Evolutionary conservation across 2,113 vertebrate species (phyloP).

Genomic region (Scortum barcoo): DNA sequence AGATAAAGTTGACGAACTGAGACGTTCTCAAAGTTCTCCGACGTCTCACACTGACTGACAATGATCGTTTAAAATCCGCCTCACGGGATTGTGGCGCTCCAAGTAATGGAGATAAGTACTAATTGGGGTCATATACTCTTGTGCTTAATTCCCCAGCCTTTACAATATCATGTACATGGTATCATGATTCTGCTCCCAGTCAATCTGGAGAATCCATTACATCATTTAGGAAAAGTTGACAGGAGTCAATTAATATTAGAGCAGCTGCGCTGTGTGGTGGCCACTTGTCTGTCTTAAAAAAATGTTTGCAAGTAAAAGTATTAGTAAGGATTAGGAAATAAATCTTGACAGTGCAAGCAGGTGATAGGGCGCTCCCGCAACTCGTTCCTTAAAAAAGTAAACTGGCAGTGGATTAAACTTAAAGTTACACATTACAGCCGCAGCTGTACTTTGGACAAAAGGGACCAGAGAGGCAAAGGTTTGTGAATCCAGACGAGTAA

Average conservation of each 20-base stretch:
- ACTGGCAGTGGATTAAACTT: slow-evolving; percentile 45
- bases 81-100: slow-evolving; percentile 56
- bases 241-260: slow-evolving; percentile 70
- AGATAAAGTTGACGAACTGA: slow-evolving; percentile 62
- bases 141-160: slow-evolving; percentile 69
- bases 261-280: slow-evolving; percentile 19
- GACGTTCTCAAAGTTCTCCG: slow-evolving; percentile 55
- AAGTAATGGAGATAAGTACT: slow-evolving; percentile 69
- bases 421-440: slow-evolving; percentile 12
- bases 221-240: slow-evolving; percentile 68
- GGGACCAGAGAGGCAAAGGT: background rate
- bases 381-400: slow-evolving; percentile 38
- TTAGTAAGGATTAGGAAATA: slow-evolving; percentile 72
- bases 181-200: slow-evolving; percentile 59
- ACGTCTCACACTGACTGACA: slow-evolving; percentile 64
- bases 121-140: slow-evolving; percentile 76
- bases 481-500: background rate
- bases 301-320: slow-evolving; percentile 63
- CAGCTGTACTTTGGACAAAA: background rate
- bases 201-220: slow-evolving; percentile 68
- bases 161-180: slow-evolving; percentile 63
- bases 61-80: slow-evolving; percentile 74
- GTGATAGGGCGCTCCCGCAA: slow-evolving; percentile 49
- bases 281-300: slow-evolving; percentile 51
- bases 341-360: slow-evolving; percentile 65